Evolutionary conservation across 1,140 invertebrate genomes (phyloP).

Genomic region (Zaprionus capensis): DNA sequence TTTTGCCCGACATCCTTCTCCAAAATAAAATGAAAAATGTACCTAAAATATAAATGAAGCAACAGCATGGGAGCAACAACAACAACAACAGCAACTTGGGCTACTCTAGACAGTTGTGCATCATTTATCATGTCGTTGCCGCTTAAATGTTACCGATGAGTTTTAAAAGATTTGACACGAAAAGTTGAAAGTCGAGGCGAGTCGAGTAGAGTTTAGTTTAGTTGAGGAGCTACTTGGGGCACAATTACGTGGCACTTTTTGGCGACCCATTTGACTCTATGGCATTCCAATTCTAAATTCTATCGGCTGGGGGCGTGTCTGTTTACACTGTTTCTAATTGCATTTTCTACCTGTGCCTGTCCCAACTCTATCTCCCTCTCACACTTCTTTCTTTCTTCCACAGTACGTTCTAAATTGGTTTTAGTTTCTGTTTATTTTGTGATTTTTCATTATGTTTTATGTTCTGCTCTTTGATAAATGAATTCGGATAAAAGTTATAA

Average conservation of each 20-base stretch:
- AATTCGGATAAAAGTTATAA: background rate
- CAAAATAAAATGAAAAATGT: constrained; percentile 34
- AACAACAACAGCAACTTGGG: background rate
- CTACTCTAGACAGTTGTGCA: constrained; percentile 10
- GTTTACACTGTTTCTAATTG: constrained; percentile 33
- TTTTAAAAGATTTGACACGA: constrained; percentile 53
- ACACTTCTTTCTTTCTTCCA: no score
- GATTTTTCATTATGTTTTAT: background rate
- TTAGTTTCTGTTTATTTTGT: background rate
- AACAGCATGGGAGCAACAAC: background rate
- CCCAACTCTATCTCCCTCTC: background rate
- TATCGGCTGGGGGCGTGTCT: constrained; percentile 21
- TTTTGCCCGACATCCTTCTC: constrained; percentile 32
- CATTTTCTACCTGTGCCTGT: constrained; percentile 16
- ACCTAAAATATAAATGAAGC: constrained; percentile 17
- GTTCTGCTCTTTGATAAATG: constrained; percentile 16
- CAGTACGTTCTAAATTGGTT: constrained; percentile 1
- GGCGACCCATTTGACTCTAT: background rate
- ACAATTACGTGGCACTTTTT: constrained; percentile 30
- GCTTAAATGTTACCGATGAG: constrained; percentile 42
- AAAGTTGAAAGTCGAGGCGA: constrained; percentile 18
- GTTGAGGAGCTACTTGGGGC: background rate
- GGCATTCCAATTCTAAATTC: background rate
- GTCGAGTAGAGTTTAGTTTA: background rate
- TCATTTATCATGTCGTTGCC: constrained; percentile 40